Base-by-base conservation (phyloP, 2,888 invertebrate genomes). In the Hirtodrosophila trivittata region DNA sequence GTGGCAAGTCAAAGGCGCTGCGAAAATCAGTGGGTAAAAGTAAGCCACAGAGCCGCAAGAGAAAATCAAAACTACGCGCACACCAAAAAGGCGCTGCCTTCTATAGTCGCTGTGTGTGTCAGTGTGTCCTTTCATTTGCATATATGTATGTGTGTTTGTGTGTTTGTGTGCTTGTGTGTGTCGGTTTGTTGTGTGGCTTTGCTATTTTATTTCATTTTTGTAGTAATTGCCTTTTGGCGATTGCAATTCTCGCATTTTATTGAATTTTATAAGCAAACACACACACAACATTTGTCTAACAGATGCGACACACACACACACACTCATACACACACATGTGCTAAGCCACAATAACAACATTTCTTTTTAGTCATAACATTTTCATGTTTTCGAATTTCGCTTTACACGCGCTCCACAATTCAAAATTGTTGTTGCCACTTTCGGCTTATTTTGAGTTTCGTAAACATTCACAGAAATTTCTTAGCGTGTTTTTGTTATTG, bases 31-130 rank as follows among this genome's bases (percentile, higher is more conserved):
- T 66, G 63, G 62, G 73, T 41, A 21, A 76, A 80, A 76, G 74
- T 73, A 77, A 87, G 85, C 82, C 86, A 87, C 77, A 82, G 68
- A 69, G 66, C 76, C 81, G 50, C 63, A 75, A 38, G 84, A 81
- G 77, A 86, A 81, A 81, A 81, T 84, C 85, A 81, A 81, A 81
- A 86, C 87, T 78, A 86, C 78, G 86, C 87, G 82, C 85, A 73
- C 77, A 80, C 75, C 83, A 63, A 72, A 68, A 65, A 74, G 68
- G 77, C 68, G 75, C 72, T 75, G 72, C 64, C 75, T 68, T 30
- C 35, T 14, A 51, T 41, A 39, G 43, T 64, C 21, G 18, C 18
- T 21, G 18, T 71, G 41, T 70, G 52, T 69, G 55, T 63, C 58
- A 56, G 58, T 66, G 35, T 66, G 66, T 67, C 55, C 60, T 51